These are phyloP conservation scores for Sepioteuthis lessoniana DNA, from an alignment of 2,888 invertebrate genomes.

Conservation along the genomic window DNA sequence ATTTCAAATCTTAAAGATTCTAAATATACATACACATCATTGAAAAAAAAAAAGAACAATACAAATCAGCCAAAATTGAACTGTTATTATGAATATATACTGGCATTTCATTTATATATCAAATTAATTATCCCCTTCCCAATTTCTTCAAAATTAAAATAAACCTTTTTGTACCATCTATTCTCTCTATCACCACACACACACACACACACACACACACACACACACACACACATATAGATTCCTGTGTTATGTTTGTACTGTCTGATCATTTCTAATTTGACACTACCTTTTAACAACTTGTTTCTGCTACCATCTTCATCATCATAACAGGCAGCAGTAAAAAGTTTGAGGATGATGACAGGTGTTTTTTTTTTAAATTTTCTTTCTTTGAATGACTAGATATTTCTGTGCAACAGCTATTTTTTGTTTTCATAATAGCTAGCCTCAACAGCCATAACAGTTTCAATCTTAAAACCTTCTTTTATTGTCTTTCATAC, in stretches of 20 bases:
- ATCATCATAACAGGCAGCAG: background rate
- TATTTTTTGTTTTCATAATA: no score
- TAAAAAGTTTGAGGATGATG: background rate
- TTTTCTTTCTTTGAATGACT: background rate
- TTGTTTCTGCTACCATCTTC: constrained; percentile 10
- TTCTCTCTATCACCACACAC: no score
- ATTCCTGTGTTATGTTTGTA: background rate
- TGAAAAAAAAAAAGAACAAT: background rate
- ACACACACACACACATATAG: background rate
- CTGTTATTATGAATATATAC: background rate
- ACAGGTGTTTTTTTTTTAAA: background rate
- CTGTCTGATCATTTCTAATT: no score
- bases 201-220: background rate
- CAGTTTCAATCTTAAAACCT: no score
- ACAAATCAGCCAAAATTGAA: background rate
- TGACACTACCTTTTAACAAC: background rate
- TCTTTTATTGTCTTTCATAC: no score
- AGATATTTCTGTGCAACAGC: no score
- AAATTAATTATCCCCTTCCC: background rate
- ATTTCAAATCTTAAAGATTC: background rate
- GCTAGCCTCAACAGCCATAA: no score
- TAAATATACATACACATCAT: background rate
- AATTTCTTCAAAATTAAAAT: background rate
- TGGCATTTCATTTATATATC: background rate
- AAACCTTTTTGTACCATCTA: background rate